Evolutionary conservation across 1,140 invertebrate species (phyloP), one percentile per base, ranked within the genome.

Genomic region (Hesperophylax magnus): DNA sequence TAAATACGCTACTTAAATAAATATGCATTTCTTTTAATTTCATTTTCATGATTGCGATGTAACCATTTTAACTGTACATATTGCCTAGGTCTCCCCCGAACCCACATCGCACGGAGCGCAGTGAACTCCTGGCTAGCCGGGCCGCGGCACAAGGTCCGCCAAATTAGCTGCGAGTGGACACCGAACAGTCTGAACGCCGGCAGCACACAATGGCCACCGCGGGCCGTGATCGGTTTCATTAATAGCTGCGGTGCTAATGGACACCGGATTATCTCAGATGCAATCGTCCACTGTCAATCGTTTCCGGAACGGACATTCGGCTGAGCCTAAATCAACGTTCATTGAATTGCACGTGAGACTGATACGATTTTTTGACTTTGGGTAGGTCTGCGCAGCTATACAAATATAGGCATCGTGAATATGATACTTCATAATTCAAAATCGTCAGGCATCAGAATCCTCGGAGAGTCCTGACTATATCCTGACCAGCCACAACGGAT

Each of bases 161-260:
- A 24, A 72, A 72, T 72, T 72, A 69, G 65, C 34, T 34, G 34
- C 27, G 15, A 67, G 63, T 31, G 34, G 63, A 67, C 15, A 67
- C 63, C 34, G 34, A 67, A 67, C 34, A 34, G 31, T 15, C 14
- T 31, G 15, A 47, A 31, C 63, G 34, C 63, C 11, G 22, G 7
- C 17, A 17, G 18, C 5, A 20, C 1, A 61, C 14, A 20, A 24
- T 61, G 20, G 22, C 24, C 9, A 61, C 14, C 60, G 14, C 60
- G 22, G 17, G 18, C 31, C 65, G 65, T 69, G 65, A 69, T 69
- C 65, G 65, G 15, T 69, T 69, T 69, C 34, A 69, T 69, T 39
- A 69, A 69, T 39, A 52, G 24, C 20, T 7, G 18, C 65, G 1
- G 17, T 17, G 8, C 14, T 27, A 69, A 69, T 69, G 65, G 34